Conservation (phyloP, 2,113 vertebrate genomes). For the Hemicordylus capensis region DNA sequence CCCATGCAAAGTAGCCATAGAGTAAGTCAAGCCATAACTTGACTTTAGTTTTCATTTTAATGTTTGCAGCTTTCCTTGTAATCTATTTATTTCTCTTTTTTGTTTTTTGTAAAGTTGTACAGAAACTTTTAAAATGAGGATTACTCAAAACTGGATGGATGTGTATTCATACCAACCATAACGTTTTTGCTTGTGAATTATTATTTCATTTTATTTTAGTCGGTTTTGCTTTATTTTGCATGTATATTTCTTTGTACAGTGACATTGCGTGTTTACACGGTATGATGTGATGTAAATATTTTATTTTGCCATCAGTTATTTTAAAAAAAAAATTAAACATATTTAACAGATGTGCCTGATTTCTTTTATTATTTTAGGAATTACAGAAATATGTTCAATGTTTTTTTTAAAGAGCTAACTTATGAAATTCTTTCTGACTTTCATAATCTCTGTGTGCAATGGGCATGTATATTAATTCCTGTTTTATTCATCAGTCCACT, state of each 20-base stretch:
- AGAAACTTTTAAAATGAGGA: conserved; percentile 83
- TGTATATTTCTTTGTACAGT: conserved; percentile 98
- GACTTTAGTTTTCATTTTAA: conserved; percentile 59
- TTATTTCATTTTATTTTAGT: conserved; percentile 85
- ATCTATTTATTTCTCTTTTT: conserved; percentile 80
- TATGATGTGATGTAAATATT: conserved; percentile 95
- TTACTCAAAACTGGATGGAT: conserved; percentile 86
- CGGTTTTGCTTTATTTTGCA: conserved; percentile 92
- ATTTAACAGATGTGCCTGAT: conserved; percentile 84
- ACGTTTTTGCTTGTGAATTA: conserved; percentile 76
- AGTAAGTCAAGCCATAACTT: conserved; percentile 72
- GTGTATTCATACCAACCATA: conserved; percentile 84
- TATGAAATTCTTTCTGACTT: conserved; percentile 31
- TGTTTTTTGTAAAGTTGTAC: conserved; percentile 91
- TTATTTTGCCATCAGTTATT: conserved; percentile 95
- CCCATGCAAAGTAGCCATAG: conserved; percentile 57
- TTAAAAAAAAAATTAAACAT: conserved; percentile 92
- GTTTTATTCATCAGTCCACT: neutral
- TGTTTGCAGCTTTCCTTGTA: conserved; percentile 76
- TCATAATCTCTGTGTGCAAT: conserved; percentile 34
- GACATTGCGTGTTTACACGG: conserved; percentile 90
- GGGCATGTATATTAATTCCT: neutral
- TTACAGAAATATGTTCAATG: conserved; percentile 3
- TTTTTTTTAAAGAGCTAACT: conserved; percentile 37
- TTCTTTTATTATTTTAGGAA: conserved; percentile 47